Conservation (phyloP, 2,797 vertebrate genomes). For the Rhynchotus rufescens region DNA sequence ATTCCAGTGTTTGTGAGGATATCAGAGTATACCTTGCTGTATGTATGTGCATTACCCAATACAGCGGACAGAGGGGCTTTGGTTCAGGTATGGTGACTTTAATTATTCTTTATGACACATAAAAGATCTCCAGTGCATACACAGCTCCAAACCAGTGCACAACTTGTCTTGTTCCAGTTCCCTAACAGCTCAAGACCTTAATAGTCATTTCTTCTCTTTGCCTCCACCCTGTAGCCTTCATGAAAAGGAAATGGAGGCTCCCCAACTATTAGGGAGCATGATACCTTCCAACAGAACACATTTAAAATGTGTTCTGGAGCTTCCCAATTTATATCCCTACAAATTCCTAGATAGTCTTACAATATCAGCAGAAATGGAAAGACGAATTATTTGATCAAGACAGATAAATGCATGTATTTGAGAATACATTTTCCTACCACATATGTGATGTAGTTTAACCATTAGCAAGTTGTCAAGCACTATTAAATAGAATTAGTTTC, state of each 20-base stretch:
- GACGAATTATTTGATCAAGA: constrained; percentile 28
- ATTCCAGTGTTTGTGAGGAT: neutral
- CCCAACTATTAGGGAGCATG: neutral
- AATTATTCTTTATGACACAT: neutral
- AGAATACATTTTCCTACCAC: constrained; percentile 55
- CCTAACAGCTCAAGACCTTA: neutral
- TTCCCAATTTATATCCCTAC: neutral
- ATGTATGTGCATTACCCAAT: neutral
- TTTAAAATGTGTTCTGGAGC: neutral
- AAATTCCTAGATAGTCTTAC: neutral
- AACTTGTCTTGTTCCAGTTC: constrained; percentile 4
- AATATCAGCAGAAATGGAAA: neutral
- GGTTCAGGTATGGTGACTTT: neutral
- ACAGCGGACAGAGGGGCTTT: neutral
- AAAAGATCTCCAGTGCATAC: neutral
- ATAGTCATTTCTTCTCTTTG: neutral
- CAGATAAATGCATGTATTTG: constrained; percentile 56
- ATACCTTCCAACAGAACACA: neutral
- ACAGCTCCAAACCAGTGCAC: neutral
- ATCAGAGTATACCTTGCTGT: neutral
- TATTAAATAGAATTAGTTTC: constrained; percentile 72
- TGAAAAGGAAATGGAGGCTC: neutral
- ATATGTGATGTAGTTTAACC: constrained; percentile 62
- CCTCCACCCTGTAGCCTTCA: neutral
- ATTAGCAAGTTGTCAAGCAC: constrained; percentile 58